phyloP scores from a whole-genome alignment of 2,797 vertebrate species.

The Hirundo rustica region DNA sequence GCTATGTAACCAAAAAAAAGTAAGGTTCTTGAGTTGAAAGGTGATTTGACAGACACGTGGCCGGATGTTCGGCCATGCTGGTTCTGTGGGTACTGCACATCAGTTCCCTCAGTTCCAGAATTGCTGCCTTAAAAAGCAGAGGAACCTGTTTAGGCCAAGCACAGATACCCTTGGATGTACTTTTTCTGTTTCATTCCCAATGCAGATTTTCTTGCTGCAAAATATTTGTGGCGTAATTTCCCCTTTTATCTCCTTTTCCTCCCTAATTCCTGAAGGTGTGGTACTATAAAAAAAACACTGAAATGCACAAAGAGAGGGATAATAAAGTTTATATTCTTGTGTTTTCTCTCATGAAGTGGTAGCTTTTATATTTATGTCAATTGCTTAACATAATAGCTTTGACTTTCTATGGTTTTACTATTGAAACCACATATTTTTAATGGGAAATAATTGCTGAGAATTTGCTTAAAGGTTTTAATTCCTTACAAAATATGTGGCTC shows the following conservation, averaged over 20 bases:
- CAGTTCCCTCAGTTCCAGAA: not conserved
- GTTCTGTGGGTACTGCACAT: not conserved
- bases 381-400: not conserved
- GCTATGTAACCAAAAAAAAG: not conserved
- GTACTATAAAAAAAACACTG: not conserved
- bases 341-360: not conserved
- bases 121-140: not conserved
- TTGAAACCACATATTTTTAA: not conserved
- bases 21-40: not conserved
- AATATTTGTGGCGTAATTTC: not conserved
- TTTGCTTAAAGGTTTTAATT: not conserved
- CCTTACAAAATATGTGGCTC: not conserved
- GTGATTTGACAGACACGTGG: not conserved
- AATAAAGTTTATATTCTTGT: not conserved
- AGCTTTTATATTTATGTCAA: not conserved
- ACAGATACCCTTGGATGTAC: not conserved
- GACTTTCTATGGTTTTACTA: not conserved
- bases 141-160: not conserved
- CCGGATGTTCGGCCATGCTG: fast-evolving
- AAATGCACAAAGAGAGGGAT: not conserved
- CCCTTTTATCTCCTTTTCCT: not conserved
- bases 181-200: not conserved
- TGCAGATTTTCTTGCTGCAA: not conserved
- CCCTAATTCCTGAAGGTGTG: not conserved
- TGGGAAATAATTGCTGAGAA: not conserved